A percentile compares a stretch with the other conserved stretches of the same genome.
These are phyloP conservation scores for Hirudinaria manillensis DNA, from an alignment of 2,888 invertebrate genomes.

Conservation along the genomic window DNA sequence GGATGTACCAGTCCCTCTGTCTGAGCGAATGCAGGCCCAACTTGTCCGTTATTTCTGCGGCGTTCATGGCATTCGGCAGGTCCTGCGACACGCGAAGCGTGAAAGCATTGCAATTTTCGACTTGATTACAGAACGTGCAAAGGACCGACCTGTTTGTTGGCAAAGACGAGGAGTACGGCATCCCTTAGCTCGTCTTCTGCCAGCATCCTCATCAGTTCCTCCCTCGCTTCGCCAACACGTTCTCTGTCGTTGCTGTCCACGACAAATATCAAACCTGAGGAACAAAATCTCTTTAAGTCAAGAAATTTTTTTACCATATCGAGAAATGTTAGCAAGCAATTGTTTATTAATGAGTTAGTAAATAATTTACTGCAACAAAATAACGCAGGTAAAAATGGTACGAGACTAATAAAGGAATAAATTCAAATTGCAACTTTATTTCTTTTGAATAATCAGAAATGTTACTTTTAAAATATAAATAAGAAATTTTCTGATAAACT, in stretches of 20 bases:
- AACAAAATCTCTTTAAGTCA: too few relatives aligned
- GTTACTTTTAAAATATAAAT: too few relatives aligned
- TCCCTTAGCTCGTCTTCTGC: slow-evolving; percentile 98
- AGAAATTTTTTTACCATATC: neutral
- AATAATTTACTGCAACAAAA: too few relatives aligned
- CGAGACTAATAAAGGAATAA: neutral
- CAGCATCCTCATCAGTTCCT: slow-evolving; percentile 97
- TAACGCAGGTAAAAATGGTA: neutral
- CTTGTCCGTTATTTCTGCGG: slow-evolving; percentile 99
- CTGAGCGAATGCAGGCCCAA: slow-evolving; percentile 92
- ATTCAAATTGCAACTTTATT: too few relatives aligned
- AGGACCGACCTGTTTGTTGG: slow-evolving; percentile 87
- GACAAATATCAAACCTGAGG: slow-evolving; percentile 79
- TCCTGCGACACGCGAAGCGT: slow-evolving; percentile 63
- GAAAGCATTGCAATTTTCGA: neutral
- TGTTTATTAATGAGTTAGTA: neutral
- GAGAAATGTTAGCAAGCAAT: neutral
- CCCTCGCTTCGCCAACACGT: slow-evolving; percentile 94
- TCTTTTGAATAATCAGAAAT: too few relatives aligned
- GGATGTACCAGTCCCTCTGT: slow-evolving; percentile 73
- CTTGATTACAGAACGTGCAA: neutral
- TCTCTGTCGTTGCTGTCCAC: slow-evolving; percentile 99
- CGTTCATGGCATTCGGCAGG: slow-evolving; percentile 99
- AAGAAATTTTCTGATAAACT: too few relatives aligned
- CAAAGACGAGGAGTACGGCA: slow-evolving; percentile 96